phyloP scores from a whole-genome alignment of 2,797 vertebrate genomes.

The Ptychadena robeensis region DNA sequence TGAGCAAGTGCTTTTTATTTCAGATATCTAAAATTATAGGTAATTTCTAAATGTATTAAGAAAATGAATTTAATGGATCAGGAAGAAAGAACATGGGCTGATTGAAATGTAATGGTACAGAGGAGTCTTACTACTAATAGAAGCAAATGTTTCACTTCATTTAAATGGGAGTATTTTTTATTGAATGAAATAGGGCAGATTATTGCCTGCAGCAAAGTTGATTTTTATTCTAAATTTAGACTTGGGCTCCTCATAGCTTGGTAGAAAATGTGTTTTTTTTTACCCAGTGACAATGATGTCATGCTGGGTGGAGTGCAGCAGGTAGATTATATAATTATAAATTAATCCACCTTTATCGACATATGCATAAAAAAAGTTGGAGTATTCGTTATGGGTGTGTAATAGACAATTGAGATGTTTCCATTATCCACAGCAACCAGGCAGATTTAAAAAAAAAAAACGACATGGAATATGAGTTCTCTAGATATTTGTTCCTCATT shows the following conservation, averaged over 20 bases:
- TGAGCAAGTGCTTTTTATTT: constrained; percentile 39
- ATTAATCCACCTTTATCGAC: neutral
- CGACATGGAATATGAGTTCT: no score
- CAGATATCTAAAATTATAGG: constrained; percentile 33
- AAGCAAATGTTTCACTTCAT: constrained; percentile 28
- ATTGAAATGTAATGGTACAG: constrained; percentile 24
- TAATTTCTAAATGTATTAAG: constrained; percentile 53
- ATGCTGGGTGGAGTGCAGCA: neutral
- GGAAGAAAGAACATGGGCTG: constrained; percentile 17
- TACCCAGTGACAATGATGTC: neutral
- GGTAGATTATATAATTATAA: neutral
- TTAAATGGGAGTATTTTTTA: constrained; percentile 20
- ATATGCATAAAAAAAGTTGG: neutral
- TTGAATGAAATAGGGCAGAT: constrained; percentile 31
- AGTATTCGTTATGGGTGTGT: neutral
- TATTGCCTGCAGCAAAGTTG: constrained; percentile 19
- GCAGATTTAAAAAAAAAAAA: no score
- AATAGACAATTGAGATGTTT: neutral
- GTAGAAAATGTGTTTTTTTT: neutral
- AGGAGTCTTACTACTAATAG: constrained; percentile 16
- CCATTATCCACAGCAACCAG: no score
- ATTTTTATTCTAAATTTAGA: constrained; percentile 22
- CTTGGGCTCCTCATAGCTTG: neutral
- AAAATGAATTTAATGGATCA: constrained; percentile 50
- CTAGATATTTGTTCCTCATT: no score